Conservation (phyloP, 2,113 vertebrate genomes). For the Bujurquina vittata region DNA sequence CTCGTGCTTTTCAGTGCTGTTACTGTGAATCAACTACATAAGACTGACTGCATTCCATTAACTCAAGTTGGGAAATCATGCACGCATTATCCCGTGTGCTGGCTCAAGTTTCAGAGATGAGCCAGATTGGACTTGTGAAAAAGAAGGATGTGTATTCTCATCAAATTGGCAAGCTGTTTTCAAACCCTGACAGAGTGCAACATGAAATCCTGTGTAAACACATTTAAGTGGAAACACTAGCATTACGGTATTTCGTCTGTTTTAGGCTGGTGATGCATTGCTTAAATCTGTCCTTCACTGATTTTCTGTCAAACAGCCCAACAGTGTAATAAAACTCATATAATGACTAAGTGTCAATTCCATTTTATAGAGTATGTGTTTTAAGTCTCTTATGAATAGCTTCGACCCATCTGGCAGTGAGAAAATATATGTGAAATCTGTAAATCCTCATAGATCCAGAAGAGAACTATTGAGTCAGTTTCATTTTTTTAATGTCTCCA, state of each 20-base stretch:
- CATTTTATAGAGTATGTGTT: neutral
- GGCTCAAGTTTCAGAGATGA: conserved; percentile 4
- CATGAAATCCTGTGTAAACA: conserved; percentile 5
- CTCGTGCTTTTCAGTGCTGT: conserved; percentile 18
- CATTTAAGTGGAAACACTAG: conserved; percentile 37
- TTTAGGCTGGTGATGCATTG: conserved; percentile 31
- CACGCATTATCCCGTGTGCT: neutral
- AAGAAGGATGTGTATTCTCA: conserved; percentile 1
- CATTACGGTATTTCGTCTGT: conserved; percentile 11
- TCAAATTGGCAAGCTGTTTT: conserved; percentile 6
- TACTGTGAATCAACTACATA: conserved; percentile 54
- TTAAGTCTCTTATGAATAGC: neutral
- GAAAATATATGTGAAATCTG: neutral
- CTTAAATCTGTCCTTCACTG: conserved; percentile 40
- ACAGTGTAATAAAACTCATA: conserved; percentile 58
- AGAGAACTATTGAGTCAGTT: too few species aligned
- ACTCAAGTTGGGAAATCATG: conserved; percentile 12
- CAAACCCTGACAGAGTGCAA: neutral
- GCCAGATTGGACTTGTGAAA: neutral
- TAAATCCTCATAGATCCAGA: too few species aligned
- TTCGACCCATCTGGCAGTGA: neutral
- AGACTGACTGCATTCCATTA: conserved; percentile 47
- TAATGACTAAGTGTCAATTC: conserved; percentile 9
- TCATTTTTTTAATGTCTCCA: neutral
- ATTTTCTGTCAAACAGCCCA: conserved; percentile 52